phyloP scores from a whole-genome alignment of 2,797 vertebrate species.

The Tympanoctomys barrerae region DNA sequence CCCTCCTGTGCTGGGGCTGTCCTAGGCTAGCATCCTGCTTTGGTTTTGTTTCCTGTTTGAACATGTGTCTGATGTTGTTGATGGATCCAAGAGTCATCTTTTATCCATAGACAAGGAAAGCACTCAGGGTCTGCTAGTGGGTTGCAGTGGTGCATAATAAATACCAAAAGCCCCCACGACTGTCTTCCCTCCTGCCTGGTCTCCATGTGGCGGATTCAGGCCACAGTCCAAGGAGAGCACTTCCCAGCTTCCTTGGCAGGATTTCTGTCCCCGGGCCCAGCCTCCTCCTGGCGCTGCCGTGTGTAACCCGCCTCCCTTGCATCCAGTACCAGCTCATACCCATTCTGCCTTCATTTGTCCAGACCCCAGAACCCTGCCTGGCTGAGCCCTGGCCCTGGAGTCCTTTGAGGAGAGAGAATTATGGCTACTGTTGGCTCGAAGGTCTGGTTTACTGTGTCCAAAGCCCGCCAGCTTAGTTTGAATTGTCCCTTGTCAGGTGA shows the following conservation, averaged over 20 bases:
- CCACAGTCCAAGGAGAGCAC: accelerated
- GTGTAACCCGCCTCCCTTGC: background rate
- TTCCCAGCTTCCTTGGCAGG: background rate
- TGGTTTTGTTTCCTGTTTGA: background rate
- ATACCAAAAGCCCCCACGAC: background rate
- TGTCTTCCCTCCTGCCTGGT: background rate
- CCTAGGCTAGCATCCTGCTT: background rate
- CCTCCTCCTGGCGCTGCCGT: background rate
- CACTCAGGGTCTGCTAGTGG: background rate
- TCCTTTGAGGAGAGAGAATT: background rate
- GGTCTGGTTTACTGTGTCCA: background rate
- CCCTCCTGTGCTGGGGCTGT: background rate
- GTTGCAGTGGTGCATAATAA: background rate
- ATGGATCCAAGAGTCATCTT: background rate
- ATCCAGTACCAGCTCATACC: background rate
- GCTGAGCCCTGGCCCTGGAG: background rate
- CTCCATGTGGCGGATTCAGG: background rate
- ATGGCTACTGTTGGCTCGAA: background rate
- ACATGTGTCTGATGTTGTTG: background rate
- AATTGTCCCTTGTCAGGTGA: background rate
- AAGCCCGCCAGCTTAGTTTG: background rate
- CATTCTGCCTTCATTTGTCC: accelerated
- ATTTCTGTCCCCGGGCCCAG: background rate
- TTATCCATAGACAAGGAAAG: background rate
- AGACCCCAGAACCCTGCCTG: background rate